Conservation (phyloP, 2,888 invertebrate genomes). For the Punctoribates punctum region DNA sequence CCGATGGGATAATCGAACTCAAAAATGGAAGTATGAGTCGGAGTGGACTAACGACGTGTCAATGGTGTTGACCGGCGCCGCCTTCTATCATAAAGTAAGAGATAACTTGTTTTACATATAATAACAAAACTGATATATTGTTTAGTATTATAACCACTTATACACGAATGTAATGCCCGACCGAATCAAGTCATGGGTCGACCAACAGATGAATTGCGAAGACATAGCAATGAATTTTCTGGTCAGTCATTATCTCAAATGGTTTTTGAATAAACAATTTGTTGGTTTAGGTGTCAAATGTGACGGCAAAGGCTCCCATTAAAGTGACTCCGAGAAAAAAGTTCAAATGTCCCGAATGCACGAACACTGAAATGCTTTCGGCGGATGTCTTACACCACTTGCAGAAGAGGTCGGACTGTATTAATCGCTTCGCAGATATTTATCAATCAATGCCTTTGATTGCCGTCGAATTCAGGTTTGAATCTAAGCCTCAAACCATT, state of each 20-base stretch:
- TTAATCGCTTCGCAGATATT: constrained; percentile 70
- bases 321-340: constrained; percentile 84
- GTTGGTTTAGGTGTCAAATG: constrained; percentile 62
- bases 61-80: constrained; percentile 93
- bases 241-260: constrained; percentile 58
- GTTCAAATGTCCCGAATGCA: constrained; percentile 93
- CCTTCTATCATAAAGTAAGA: constrained; percentile 84
- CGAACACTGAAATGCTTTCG: constrained; percentile 87
- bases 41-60: constrained; percentile 93
- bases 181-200: constrained; percentile 81
- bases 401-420: constrained; percentile 85
- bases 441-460: constrained; percentile 84
- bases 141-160: constrained; percentile 82
- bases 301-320: constrained; percentile 88
- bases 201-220: constrained; percentile 94
- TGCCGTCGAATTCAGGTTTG: constrained; percentile 70
- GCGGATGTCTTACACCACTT: constrained; percentile 71
- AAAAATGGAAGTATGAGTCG: constrained; percentile 87
- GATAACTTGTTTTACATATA: constrained; percentile 20
- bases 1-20: constrained; percentile 82
- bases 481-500: not conserved
- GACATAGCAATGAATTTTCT: constrained; percentile 98
- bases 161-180: constrained; percentile 84
- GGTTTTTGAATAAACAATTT: not conserved
- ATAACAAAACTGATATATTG: constrained; percentile 29